A percentile compares a stretch with the other conserved stretches of the same genome.
phyloP scores from a whole-genome alignment of 2,888 invertebrate species.

The Thalpophila matura region DNA sequence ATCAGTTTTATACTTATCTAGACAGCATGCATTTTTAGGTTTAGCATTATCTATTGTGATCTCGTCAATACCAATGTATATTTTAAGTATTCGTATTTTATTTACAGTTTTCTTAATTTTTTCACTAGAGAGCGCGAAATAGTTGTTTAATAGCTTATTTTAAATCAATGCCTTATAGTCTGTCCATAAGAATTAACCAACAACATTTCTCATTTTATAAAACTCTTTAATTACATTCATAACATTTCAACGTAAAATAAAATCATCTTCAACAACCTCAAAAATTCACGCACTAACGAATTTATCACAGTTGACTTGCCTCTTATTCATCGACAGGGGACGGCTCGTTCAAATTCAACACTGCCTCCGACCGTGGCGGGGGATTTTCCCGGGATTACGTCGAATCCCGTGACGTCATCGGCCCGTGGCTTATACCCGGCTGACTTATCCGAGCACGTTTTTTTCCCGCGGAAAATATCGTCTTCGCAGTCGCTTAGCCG shows the following conservation, averaged over 20 bases:
- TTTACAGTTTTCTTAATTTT: too few species aligned
- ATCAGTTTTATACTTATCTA: neutral
- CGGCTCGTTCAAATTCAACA: conserved; percentile 70
- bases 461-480: conserved; percentile 72
- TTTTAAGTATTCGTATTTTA: too few species aligned
- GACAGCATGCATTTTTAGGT: too few species aligned
- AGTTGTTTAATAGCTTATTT: too few species aligned
- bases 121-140: too few species aligned
- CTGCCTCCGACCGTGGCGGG: conserved; percentile 58
- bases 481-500: conserved; percentile 51
- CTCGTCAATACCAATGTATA: too few species aligned
- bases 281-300: conserved; percentile 54
- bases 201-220: conserved; percentile 9
- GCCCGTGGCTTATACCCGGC: conserved; percentile 73
- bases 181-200: conserved; percentile 3
- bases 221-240: conserved; percentile 28
- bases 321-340: conserved; percentile 43
- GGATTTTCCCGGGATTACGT: conserved; percentile 70
- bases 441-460: conserved; percentile 77
- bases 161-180: neutral
- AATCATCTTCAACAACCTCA: conserved; percentile 25
- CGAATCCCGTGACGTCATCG: conserved; percentile 76
- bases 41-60: too few species aligned
- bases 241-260: conserved; percentile 20
- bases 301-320: conserved; percentile 53